Evolutionary conservation across 2,888 invertebrate species (phyloP), one percentile per base, ranked within the genome.

Genomic region (Oxyscelio sp.): DNA sequence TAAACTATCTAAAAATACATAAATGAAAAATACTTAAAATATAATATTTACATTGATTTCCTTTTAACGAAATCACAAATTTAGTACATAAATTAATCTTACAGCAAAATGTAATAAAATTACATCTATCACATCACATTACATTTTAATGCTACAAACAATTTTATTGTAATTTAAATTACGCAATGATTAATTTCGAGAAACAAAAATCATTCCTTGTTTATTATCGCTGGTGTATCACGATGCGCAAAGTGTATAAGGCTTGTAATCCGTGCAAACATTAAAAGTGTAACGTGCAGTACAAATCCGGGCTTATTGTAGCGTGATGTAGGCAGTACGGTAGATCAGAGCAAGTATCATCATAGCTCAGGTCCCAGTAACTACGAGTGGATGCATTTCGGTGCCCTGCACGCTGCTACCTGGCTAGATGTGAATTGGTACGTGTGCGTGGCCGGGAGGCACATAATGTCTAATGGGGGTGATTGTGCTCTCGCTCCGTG

Each of bases 391-490:
- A 90, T 91, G 92, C 92, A 92, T 91, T 92, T 92, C 89, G 90
- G 89, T 90, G 88, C 73, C 79, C 84, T 85, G 89, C 87, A 59
- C 85, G 85, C 88, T 86, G 68, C 79, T 82, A 83, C 81, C 83
- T 87, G 80, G 73, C 82, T 77, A 74, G 54, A 78, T 77, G 86
- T 82, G 83, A 77, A 83, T 80, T 73, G 83, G 83, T 85, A 78
- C 86, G 87, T 86, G 89, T 87, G 87, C 86, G 88, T 83, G 89
- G 85, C 90, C 85, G 90, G 91, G 90, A 92, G 91, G 92, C 92
- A 91, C 92, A 92, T 93, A 93, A 93, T 93, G 93, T 92, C 92
- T 93, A 94, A 93, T 93, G 93, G 93, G 93, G 94, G 93, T 92
- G 93, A 93, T 93, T 93, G 93, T 93, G 93, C 92, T 93, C 93